Evolutionary conservation across 64 coral and sea anemone species (phyloP).

Genomic region (Pachyseris speciosa): DNA sequence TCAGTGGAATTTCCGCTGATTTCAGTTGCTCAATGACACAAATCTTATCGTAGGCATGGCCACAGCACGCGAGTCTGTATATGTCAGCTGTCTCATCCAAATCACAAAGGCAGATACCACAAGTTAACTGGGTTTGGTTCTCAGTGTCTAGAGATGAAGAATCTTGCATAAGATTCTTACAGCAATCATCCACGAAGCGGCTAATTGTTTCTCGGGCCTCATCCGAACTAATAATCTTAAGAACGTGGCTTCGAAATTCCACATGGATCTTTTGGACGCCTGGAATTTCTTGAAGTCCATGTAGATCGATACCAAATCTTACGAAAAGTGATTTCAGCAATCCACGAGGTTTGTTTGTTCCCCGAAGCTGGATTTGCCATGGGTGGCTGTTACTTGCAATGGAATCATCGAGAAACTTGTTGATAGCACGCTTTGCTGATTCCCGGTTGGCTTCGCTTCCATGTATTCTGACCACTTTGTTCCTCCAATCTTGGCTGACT

Average conservation of each 20-base stretch:
- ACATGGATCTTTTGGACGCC: slow-evolving; percentile 28
- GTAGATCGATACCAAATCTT: slow-evolving; percentile 18
- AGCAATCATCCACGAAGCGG: slow-evolving; percentile 9
- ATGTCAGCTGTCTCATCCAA: slow-evolving; percentile 5
- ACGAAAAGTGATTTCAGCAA: slow-evolving; percentile 38
- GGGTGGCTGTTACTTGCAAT: not conserved
- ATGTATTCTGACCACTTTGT: slow-evolving; percentile 20
- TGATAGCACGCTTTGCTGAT: slow-evolving; percentile 30
- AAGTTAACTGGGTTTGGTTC: not conserved
- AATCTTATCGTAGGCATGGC: slow-evolving; percentile 64
- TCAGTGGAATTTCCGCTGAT: slow-evolving; percentile 67
- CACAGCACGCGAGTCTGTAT: slow-evolving; percentile 79
- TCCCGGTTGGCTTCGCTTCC: slow-evolving; percentile 31
- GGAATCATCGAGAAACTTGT: slow-evolving; percentile 33
- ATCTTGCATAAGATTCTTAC: not conserved
- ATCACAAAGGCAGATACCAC: slow-evolving; percentile 68
- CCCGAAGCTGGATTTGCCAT: slow-evolving; percentile 42
- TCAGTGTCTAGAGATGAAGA: not conserved
- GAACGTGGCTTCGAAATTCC: not conserved
- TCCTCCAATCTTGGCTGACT: slow-evolving; percentile 35
- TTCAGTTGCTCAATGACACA: slow-evolving; percentile 69
- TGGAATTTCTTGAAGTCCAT: slow-evolving; percentile 34
- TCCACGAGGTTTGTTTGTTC: slow-evolving; percentile 33
- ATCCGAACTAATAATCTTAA: slow-evolving; percentile 34
- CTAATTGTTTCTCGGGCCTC: slow-evolving; percentile 8